These are phyloP conservation scores for Tragulus kanchil DNA, from an alignment of 2,113 vertebrate genomes.

Conservation along the genomic window DNA sequence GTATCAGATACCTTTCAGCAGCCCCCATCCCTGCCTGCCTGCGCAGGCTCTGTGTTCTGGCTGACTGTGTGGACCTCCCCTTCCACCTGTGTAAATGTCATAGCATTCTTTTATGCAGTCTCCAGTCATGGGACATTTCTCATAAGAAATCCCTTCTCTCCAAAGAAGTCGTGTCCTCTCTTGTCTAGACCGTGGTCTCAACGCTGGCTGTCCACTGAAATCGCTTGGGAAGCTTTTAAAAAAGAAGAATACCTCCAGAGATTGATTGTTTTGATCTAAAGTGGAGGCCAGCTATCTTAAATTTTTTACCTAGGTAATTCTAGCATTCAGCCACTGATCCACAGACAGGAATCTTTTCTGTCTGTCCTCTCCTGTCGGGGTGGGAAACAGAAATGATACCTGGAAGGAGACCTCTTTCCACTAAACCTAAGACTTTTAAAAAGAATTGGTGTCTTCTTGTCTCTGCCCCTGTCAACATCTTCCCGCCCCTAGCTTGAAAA, in stretches of 20 bases:
- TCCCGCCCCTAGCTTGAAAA: not conserved
- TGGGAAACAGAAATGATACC: not conserved
- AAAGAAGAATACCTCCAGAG: conserved; percentile 35
- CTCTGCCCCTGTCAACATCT: not conserved
- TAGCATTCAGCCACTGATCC: not conserved
- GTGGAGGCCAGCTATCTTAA: not conserved
- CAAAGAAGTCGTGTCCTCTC: not conserved
- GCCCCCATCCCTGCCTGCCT: not conserved
- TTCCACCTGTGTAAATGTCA: not conserved
- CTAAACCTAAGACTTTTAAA: conserved; percentile 6
- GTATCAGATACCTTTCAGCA: not conserved
- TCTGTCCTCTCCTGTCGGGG: not conserved
- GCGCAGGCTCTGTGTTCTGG: not conserved
- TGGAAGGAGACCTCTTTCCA: not conserved
- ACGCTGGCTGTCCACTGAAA: not conserved
- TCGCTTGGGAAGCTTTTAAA: not conserved
- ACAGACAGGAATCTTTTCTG: not conserved
- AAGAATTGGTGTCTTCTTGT: conserved; percentile 9
- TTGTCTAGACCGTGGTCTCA: not conserved
- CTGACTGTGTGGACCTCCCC: not conserved
- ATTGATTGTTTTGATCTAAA: not conserved
- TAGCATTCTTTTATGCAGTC: not conserved
- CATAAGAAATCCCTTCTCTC: not conserved
- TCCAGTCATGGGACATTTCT: not conserved
- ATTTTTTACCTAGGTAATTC: conserved; percentile 27